A percentile compares a stretch with the other conserved stretches of the same genome.
These are phyloP conservation scores for Bugula neritina DNA, from an alignment of 2,888 invertebrate species.

Conservation along the genomic window DNA sequence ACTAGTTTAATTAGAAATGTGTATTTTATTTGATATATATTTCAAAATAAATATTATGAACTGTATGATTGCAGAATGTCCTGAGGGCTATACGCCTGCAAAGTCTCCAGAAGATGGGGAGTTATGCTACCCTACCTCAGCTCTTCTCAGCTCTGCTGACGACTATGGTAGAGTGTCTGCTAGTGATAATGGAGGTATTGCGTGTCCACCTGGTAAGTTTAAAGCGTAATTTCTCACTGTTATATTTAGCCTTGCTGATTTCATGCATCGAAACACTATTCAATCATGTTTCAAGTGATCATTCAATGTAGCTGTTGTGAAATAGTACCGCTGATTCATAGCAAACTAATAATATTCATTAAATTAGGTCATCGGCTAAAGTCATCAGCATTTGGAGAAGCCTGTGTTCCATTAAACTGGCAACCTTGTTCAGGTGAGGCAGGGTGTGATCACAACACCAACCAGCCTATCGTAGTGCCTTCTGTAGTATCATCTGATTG, in stretches of 20 bases:
- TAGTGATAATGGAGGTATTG: neutral
- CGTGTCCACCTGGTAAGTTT: constrained; percentile 6
- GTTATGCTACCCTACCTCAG: constrained; percentile 8
- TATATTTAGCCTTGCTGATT: no score
- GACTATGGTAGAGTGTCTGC: neutral
- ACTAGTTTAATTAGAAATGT: no score
- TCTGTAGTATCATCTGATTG: neutral
- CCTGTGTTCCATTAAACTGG: constrained; percentile 14
- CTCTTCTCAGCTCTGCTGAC: neutral
- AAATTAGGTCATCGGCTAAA: constrained; percentile 14
- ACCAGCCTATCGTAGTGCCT: neutral
- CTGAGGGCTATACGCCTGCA: constrained; percentile 21
- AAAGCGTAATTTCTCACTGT: no score
- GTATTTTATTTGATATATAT: no score
- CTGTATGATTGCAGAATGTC: constrained; percentile 20
- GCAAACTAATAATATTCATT: no score
- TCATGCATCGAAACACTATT: no score
- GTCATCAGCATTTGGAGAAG: constrained; percentile 14
- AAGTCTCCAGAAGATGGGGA: neutral
- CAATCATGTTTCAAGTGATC: no score
- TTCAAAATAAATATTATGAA: no score
- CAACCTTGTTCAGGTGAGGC: constrained; percentile 6
- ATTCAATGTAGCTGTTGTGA: no score
- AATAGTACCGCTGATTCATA: no score
- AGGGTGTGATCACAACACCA: neutral